These are phyloP conservation scores for Aplodontia rufa DNA, from an alignment of 2,113 vertebrate genomes.

Conservation along the genomic window DNA sequence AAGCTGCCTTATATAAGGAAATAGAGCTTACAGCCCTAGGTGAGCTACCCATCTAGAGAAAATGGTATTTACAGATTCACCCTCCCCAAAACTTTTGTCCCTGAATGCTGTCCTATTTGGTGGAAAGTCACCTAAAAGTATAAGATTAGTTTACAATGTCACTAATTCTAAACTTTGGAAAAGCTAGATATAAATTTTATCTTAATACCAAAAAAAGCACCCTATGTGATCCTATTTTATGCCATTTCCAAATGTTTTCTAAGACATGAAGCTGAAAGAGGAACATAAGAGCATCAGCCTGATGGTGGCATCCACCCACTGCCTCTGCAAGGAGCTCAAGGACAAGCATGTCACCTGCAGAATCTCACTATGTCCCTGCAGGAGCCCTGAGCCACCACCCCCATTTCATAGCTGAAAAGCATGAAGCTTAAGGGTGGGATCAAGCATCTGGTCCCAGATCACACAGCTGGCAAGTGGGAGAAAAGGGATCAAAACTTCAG, in stretches of 20 bases:
- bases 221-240: not conserved
- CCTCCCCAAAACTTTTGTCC: not conserved
- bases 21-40: too few relatives aligned
- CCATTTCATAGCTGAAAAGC: conserved; percentile 4
- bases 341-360: accelerated
- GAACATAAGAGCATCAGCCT: not conserved
- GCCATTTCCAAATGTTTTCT: not conserved
- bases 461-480: not conserved
- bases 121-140: not conserved
- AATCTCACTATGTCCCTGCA: not conserved
- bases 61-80: not conserved
- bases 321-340: not conserved
- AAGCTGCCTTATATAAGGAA: not conserved
- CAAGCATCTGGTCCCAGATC: not conserved
- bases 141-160: not conserved
- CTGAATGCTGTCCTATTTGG: not conserved
- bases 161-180: not conserved
- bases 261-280: conserved; percentile 15
- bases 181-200: not conserved
- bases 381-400: not conserved
- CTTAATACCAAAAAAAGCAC: not conserved
- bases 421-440: not conserved
- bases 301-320: not conserved
- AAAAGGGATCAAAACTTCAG: not conserved
- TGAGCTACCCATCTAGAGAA: not conserved